These are phyloP conservation scores for Callithrix jacchus DNA, from an alignment of 2,113 vertebrate genomes.

Conservation along the genomic window DNA sequence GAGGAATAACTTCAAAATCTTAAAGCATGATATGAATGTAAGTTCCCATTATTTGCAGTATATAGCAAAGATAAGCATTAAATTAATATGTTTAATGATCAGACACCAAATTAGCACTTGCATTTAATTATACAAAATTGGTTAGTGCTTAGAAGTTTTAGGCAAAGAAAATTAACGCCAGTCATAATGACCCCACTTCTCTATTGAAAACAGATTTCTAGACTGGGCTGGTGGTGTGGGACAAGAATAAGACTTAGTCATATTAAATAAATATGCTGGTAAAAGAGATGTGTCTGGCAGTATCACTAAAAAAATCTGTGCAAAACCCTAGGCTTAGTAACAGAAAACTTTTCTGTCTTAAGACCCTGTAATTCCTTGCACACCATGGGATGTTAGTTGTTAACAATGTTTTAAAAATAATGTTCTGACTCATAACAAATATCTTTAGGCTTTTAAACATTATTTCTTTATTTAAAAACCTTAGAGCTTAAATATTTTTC, in stretches of 20 bases:
- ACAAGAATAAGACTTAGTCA: background rate
- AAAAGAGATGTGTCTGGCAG: no score
- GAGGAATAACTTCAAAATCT: background rate
- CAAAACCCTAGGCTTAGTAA: background rate
- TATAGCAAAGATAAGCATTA: constrained; percentile 9
- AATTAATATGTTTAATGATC: constrained; percentile 34
- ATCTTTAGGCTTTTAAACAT: background rate
- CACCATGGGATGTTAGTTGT: background rate
- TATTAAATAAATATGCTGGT: background rate
- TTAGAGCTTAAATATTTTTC: background rate
- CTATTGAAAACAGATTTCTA: background rate
- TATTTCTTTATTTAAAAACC: background rate
- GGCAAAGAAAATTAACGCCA: constrained; percentile 22
- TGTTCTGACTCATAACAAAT: background rate
- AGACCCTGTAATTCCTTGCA: no score
- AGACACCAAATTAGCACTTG: constrained; percentile 1
- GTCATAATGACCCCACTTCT: background rate
- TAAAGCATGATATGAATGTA: background rate
- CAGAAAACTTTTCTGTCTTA: background rate
- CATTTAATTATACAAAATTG: constrained; percentile 49
- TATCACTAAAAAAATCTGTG: background rate
- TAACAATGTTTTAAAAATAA: background rate
- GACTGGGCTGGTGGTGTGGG: fast-evolving
- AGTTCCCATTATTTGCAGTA: background rate
- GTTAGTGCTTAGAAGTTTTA: background rate